These are phyloP conservation scores for Gnathonemus longibarbis DNA, from an alignment of 2,113 vertebrate genomes.

Conservation along the genomic window DNA sequence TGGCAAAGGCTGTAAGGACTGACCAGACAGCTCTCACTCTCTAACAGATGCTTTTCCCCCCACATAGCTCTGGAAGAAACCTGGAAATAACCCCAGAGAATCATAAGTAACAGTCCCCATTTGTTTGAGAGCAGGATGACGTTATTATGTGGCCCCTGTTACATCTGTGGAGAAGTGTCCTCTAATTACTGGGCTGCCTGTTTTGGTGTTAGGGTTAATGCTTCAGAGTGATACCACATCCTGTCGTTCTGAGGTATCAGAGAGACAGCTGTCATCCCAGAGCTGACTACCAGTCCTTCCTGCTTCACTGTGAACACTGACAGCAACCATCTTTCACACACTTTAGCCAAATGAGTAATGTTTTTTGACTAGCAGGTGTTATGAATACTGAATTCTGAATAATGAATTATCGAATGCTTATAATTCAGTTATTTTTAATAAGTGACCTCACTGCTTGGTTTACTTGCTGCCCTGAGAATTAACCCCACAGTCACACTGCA, in stretches of 20 bases:
- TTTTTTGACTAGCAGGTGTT: background rate
- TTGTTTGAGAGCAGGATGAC: background rate
- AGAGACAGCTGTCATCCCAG: background rate
- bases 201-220: background rate
- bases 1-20: background rate
- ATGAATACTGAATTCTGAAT: background rate
- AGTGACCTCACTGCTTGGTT: background rate
- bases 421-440: too few species aligned
- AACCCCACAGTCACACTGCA: background rate
- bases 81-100: slow-evolving; percentile 15
- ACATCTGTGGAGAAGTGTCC: background rate
- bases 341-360: background rate
- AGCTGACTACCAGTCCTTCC: background rate
- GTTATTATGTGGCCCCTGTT: slow-evolving; percentile 7
- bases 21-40: background rate
- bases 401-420: too few species aligned
- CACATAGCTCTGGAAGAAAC: slow-evolving; percentile 30
- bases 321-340: background rate
- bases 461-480: background rate
- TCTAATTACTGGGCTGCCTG: slow-evolving; percentile 3
- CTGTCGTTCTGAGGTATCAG: background rate
- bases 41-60: slow-evolving; percentile 26
- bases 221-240: background rate
- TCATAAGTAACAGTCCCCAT: too few species aligned
- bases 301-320: background rate